Base-by-base conservation (phyloP, 2,888 invertebrate genomes). In the Desoria tigrina region DNA sequence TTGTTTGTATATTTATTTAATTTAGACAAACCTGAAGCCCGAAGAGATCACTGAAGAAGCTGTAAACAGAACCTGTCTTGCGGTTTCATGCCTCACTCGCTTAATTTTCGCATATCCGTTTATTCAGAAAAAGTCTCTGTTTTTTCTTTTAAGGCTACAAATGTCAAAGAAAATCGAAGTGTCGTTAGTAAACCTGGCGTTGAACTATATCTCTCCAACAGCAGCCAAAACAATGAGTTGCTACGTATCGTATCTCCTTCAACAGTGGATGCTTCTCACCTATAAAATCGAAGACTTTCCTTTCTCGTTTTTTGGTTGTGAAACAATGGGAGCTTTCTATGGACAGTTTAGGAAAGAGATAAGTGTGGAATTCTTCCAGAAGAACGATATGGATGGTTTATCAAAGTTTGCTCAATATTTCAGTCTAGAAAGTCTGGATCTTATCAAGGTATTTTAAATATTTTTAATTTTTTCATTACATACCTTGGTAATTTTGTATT, bases 1-100 rank as follows among this genome's bases (percentile, higher is more conserved):
- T 39, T 39, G 9, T 39, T 39, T 11, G 9, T 39, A 39, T 18
- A 37, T 39, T 37, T 24, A 24, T 54, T 63, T 32, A 21, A 39
- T 45, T 18, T 28, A 49, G 37, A 14, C 42, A 4, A 61, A 27
- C 21, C 23, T 68, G 18, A 59, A 61, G 1, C 6, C 23, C 16
- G 79, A 81, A 42, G 80, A 84, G 74, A 74, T 82, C 56, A 81
- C 81, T 68, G 87, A 88, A 76, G 88, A 89, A 79, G 80, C 81
- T 1, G 79, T 81, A 0, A 86, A 85, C 68, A 81, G 86, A 77
- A 84, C 85, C 1, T 80, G 83, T 0, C 85, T 85, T 45, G 83
- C 85, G 7, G 79, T 88, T 21, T 84, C 87, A 56, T 82, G 83
- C 32, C 82, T 85, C 68, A 80, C 82, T 18, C 80, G 83, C 14